Evolutionary conservation across 2,113 vertebrate species (phyloP), one percentile per base, ranked within the genome.

Genomic region (Melospiza georgiana): DNA sequence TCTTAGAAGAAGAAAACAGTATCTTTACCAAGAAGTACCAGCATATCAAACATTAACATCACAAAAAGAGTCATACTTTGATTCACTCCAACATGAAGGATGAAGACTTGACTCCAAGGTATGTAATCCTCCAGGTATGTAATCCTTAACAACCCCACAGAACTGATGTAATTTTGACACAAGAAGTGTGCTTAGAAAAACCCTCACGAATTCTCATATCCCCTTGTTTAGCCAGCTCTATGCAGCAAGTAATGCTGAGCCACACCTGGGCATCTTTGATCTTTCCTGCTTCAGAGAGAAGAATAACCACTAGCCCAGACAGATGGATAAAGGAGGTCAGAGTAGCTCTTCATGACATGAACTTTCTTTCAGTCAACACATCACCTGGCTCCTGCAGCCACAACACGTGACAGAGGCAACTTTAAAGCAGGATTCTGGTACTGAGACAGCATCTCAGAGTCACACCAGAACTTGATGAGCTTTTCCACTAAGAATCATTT

Each of bases 201-300:
- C 33, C 43, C n/a, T 86, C 59, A 39, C 46, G 63, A 95, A 69
- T 74, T 86, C 46, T 55, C 85, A 66, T 62, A 83, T 31, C 8
- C 63, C 41, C n/a, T 75, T 74, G 79, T 59, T 80, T 23, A 77
- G 63, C 28, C 79, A 90, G 55, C 55, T 88, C 27, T 39, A 19
- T 52, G 57, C 23, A 92, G 43, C 35, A 88, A 83, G 79, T 69
- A 90, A 86, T 27, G 35, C 33, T 55, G 52, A 51, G 57, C 57
- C 76, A 89, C 76, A 84, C 83, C 80, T 88, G 65, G 49, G 17
- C 54, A 92, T 67, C 46, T 96, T 90, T 90, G 76, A 90, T 93
- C 52, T 65, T 71, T 87, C 24, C 61, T 90, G 30, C 39, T 84
- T 77, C 59, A 52, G 67, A 59, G 18, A 75, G 31, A n/a, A 57